Conservation (phyloP, 2,888 invertebrate species). For the Nomada ruficornis region DNA sequence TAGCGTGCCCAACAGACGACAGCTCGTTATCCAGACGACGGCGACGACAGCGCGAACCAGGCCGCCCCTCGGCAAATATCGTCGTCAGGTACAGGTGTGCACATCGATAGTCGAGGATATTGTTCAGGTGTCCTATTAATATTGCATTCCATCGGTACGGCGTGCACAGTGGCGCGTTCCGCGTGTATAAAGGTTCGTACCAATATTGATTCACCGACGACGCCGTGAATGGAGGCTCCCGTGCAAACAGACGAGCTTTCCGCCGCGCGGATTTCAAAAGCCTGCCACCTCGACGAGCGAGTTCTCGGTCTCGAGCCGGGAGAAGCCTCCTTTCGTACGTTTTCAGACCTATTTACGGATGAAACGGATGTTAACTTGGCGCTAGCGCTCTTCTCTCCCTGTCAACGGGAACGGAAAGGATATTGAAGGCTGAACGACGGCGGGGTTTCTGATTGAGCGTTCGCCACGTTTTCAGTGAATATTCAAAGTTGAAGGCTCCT, state of each 20-base stretch:
- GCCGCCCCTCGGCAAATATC: slow-evolving; percentile 34
- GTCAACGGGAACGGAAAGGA: slow-evolving; percentile 42
- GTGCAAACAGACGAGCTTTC: slow-evolving; percentile 63
- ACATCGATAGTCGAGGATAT: slow-evolving; percentile 38
- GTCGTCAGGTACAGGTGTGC: background rate
- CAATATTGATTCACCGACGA: slow-evolving; percentile 73
- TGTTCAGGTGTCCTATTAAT: slow-evolving; percentile 64
- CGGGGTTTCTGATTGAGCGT: slow-evolving; percentile 37
- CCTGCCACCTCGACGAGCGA: background rate
- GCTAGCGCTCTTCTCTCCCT: slow-evolving; percentile 7
- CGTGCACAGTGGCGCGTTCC: slow-evolving; percentile 31
- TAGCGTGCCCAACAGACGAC: slow-evolving; percentile 24
- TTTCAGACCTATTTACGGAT: slow-evolving; percentile 61
- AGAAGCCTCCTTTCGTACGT: slow-evolving; percentile 38
- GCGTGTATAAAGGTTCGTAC: slow-evolving; percentile 65
- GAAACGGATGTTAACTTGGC: slow-evolving; percentile 60
- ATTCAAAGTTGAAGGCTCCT: slow-evolving; percentile 34
- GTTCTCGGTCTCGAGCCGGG: background rate
- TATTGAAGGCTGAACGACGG: slow-evolving; percentile 33
- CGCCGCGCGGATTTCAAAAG: slow-evolving; percentile 65
- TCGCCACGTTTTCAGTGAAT: slow-evolving; percentile 21
- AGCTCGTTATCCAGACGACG: slow-evolving; percentile 48
- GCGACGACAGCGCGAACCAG: slow-evolving; percentile 24
- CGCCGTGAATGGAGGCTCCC: slow-evolving; percentile 60
- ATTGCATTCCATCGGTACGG: slow-evolving; percentile 57